Percentiles rank a stretch among this genome's conserved stretches.
Conservation (phyloP, 1,140 invertebrate genomes). For the Olivierus martensii region DNA sequence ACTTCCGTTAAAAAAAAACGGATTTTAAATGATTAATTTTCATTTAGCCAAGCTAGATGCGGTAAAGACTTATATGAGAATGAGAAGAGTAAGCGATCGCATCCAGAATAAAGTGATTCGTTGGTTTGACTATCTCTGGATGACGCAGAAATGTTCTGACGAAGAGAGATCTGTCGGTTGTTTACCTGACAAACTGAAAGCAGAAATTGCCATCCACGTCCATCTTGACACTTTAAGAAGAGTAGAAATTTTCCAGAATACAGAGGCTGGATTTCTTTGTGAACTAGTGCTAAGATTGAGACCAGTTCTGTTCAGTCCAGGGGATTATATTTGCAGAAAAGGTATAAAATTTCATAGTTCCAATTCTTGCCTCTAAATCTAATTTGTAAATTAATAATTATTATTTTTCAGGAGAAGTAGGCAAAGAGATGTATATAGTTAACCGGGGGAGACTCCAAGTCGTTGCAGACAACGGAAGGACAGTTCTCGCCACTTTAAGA, state of each 20-base stretch:
- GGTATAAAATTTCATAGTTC: conserved; percentile 40
- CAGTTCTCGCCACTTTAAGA: conserved; percentile 88
- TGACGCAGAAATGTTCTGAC: conserved; percentile 95
- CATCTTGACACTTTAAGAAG: conserved; percentile 94
- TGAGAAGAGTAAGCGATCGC: conserved; percentile 84
- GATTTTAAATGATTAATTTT: no score
- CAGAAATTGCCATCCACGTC: conserved; percentile 97
- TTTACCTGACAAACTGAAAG: conserved; percentile 93
- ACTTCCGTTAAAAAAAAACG: no score
- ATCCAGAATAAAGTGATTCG: conserved; percentile 96
- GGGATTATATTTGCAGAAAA: conserved; percentile 97
- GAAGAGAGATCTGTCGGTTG: conserved; percentile 91
- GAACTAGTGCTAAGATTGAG: conserved; percentile 85
- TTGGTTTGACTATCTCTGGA: conserved; percentile 98
- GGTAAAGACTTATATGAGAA: conserved; percentile 97
- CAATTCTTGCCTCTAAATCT: background rate
- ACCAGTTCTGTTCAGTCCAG: conserved; percentile 92
- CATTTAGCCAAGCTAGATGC: conserved; percentile 92
- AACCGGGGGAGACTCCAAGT: conserved; percentile 91
- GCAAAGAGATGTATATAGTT: conserved; percentile 99
- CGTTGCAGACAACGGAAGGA: conserved; percentile 92
- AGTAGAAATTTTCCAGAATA: conserved; percentile 98
- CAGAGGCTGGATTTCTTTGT: conserved; percentile 95
- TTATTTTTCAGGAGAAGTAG: conserved; percentile 69
- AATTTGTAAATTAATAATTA: background rate